Evolutionary conservation across 2,797 vertebrate genomes (phyloP).

Genomic region (Pampus argenteus): DNA sequence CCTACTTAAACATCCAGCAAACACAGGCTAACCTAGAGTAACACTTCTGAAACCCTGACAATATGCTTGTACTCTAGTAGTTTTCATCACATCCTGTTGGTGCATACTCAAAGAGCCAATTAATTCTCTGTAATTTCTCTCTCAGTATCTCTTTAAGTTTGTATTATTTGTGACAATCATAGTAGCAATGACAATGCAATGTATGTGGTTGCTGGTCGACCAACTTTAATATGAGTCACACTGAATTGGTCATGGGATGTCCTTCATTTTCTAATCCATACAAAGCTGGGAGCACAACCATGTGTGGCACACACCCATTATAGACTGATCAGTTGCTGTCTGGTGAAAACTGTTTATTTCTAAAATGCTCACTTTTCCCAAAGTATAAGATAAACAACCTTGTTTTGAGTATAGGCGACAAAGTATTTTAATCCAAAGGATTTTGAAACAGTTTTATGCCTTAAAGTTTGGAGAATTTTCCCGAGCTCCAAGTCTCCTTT

Average conservation of each 20-base stretch:
- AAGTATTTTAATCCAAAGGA: slow-evolving; percentile 14
- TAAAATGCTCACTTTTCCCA: slow-evolving; percentile 11
- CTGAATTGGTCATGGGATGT: not conserved
- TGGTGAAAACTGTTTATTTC: slow-evolving; percentile 21
- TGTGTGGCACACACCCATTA: slow-evolving; percentile 13
- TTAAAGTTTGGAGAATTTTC: slow-evolving; percentile 14
- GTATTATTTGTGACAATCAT: not conserved
- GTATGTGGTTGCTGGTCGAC: not conserved
- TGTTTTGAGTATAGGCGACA: slow-evolving; percentile 5
- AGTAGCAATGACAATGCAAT: not conserved
- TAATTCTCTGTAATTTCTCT: no score
- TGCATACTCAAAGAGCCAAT: no score
- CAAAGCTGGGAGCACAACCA: not conserved
- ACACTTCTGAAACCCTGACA: slow-evolving; percentile 5
- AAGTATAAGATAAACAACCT: slow-evolving; percentile 16
- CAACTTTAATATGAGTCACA: not conserved
- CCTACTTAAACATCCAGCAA: not conserved
- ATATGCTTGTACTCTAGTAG: not conserved
- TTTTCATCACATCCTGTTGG: not conserved
- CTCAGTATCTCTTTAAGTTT: no score
- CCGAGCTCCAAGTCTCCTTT: slow-evolving; percentile 3
- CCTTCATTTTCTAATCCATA: not conserved
- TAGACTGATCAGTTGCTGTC: not conserved
- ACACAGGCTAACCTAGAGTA: not conserved
- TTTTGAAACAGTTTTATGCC: slow-evolving; percentile 3